phyloP scores from a whole-genome alignment of 2,888 invertebrate genomes.

The Netelia melanura region DNA sequence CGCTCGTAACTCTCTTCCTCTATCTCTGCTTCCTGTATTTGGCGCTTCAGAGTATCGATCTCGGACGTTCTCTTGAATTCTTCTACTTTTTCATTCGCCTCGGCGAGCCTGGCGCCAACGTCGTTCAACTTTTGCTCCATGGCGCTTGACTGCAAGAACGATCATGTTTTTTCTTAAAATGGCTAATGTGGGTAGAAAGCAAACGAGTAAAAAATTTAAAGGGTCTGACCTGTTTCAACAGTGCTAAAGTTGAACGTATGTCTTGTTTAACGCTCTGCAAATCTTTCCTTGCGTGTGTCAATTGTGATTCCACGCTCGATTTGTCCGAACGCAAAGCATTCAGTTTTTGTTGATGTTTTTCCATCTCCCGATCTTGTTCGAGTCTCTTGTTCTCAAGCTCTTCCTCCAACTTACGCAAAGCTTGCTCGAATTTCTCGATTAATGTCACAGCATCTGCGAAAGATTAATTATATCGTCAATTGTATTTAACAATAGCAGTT shows the following conservation, averaged over 20 bases:
- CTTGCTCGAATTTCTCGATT: constrained; percentile 70
- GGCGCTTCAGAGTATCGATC: constrained; percentile 86
- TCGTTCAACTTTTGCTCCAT: constrained; percentile 85
- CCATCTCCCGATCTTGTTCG: constrained; percentile 84
- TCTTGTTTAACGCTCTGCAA: constrained; percentile 87
- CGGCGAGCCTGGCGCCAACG: constrained; percentile 76
- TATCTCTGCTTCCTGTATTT: constrained; percentile 87
- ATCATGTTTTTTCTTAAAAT: not conserved
- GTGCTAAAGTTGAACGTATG: constrained; percentile 83
- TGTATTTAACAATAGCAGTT: not conserved
- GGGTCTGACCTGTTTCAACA: constrained; percentile 83
- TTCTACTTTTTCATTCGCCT: constrained; percentile 76
- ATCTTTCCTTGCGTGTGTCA: constrained; percentile 87
- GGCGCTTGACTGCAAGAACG: constrained; percentile 81
- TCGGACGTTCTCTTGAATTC: constrained; percentile 83
- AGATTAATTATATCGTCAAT: constrained; percentile 84
- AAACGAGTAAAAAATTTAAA: not conserved
- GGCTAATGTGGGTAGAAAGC: not conserved
- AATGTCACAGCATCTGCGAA: constrained; percentile 43
- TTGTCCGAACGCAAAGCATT: constrained; percentile 86
- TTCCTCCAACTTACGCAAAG: constrained; percentile 74
- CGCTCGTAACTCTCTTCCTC: constrained; percentile 87
- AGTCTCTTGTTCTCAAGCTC: constrained; percentile 74
- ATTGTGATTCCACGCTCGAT: constrained; percentile 88
- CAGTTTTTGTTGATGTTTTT: constrained; percentile 86